phyloP scores from a whole-genome alignment of 2,113 vertebrate genomes.

The Cyprinodon variegatus region DNA sequence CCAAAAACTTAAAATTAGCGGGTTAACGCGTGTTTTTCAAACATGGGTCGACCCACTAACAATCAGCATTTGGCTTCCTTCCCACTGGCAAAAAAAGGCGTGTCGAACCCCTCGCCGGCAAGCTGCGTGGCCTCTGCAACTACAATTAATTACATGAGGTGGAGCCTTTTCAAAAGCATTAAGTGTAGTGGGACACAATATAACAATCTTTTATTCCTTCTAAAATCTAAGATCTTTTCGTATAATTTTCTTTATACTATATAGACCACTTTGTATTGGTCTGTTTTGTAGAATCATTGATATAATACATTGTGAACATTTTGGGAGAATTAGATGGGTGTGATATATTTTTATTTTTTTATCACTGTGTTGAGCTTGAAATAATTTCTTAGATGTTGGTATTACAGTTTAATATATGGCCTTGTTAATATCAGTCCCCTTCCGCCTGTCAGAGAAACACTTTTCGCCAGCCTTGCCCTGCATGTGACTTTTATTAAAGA shows the following conservation, averaged over 20 bases:
- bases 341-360: neutral
- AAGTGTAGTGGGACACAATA: too few species aligned
- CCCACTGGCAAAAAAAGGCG: too few species aligned
- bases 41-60: too few species aligned
- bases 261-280: neutral
- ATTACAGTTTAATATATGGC: neutral
- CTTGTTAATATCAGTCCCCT: neutral
- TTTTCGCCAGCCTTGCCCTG: conserved; percentile 8
- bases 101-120: too few species aligned
- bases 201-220: too few species aligned
- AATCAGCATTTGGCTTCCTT: too few species aligned
- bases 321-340: neutral
- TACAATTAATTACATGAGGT: too few species aligned
- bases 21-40: too few species aligned
- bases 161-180: too few species aligned
- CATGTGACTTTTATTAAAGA: conserved; percentile 24
- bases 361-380: neutral
- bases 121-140: too few species aligned
- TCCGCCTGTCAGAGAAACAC: conserved; percentile 18
- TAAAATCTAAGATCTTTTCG: too few species aligned
- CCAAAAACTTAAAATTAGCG: too few species aligned
- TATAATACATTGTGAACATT: neutral
- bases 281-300: neutral
- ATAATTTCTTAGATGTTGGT: neutral
- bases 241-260: neutral